These are phyloP conservation scores for Sebastes taczanowskii DNA, from an alignment of 2,797 vertebrate genomes.

Conservation along the genomic window DNA sequence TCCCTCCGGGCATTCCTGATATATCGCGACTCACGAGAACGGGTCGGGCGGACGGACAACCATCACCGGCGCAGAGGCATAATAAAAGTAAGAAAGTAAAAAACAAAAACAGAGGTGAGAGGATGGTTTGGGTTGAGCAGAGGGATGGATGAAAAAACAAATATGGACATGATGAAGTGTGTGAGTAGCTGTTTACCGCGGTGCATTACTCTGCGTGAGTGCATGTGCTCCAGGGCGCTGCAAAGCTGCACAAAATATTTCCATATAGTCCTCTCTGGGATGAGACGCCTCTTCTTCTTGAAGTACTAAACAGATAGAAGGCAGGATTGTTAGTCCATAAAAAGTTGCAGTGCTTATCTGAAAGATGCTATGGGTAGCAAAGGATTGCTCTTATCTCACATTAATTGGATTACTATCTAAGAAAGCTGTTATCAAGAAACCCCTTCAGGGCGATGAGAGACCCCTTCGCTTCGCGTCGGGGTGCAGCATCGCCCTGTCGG, in stretches of 20 bases:
- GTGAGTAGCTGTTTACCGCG: slow-evolving; percentile 81
- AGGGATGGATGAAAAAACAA: not conserved
- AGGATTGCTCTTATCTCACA: not conserved
- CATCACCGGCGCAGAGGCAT: no score
- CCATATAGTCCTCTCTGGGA: slow-evolving; percentile 96
- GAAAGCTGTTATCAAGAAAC: no score
- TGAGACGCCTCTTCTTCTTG: slow-evolving; percentile 94
- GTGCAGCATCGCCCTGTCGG: no score
- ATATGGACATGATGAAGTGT: not conserved
- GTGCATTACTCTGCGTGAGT: slow-evolving; percentile 96
- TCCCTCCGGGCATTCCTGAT: no score
- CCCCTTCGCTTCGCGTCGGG: no score
- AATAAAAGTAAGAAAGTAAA: not conserved
- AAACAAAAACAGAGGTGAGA: not conserved
- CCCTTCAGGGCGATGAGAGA: not conserved
- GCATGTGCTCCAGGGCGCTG: slow-evolving; percentile 96
- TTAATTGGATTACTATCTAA: not conserved
- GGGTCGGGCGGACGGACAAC: no score
- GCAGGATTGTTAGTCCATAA: not conserved
- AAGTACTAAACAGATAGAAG: slow-evolving; percentile 85
- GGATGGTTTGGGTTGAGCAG: not conserved
- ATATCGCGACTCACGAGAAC: no score
- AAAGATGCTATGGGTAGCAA: not conserved
- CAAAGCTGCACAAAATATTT: slow-evolving; percentile 98
- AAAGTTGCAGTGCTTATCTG: not conserved